These are phyloP conservation scores for Alces alces DNA, from an alignment of 2,113 vertebrate species.

Conservation along the genomic window DNA sequence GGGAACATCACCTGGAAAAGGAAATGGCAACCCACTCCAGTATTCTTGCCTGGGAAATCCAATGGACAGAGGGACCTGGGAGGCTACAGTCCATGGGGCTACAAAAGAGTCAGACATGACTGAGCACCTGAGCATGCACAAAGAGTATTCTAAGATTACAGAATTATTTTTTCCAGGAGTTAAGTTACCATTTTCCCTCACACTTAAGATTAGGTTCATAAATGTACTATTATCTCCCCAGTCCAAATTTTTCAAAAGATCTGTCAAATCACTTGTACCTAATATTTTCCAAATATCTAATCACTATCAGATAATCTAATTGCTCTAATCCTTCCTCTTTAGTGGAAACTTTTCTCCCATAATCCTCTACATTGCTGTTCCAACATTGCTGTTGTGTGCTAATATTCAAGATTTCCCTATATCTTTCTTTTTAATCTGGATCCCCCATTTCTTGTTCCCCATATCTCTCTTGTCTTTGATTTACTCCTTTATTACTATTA, in stretches of 20 bases:
- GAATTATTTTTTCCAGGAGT: neutral
- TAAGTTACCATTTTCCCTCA: neutral
- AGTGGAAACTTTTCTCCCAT: neutral
- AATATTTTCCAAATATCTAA: neutral
- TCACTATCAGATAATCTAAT: neutral
- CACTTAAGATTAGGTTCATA: neutral
- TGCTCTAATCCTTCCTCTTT: neutral
- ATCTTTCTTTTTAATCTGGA: neutral
- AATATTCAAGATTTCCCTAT: neutral
- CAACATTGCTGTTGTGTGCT: neutral
- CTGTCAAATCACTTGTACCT: neutral
- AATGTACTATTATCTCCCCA: neutral
- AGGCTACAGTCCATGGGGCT: neutral
- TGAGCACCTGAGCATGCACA: neutral
- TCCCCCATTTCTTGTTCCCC: neutral
- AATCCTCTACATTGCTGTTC: neutral
- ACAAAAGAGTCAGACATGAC: neutral
- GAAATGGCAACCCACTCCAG: neutral
- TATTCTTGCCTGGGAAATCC: neutral
- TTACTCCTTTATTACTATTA: neutral
- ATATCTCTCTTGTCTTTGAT: neutral
- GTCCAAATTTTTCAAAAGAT: neutral
- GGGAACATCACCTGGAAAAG: neutral
- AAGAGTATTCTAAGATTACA: neutral
- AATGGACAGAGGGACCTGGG: neutral